A percentile compares a stretch with the other conserved stretches of the same genome.
Evolutionary conservation across 1,140 invertebrate genomes (phyloP).

Genomic region (Tetramorium simillimum): DNA sequence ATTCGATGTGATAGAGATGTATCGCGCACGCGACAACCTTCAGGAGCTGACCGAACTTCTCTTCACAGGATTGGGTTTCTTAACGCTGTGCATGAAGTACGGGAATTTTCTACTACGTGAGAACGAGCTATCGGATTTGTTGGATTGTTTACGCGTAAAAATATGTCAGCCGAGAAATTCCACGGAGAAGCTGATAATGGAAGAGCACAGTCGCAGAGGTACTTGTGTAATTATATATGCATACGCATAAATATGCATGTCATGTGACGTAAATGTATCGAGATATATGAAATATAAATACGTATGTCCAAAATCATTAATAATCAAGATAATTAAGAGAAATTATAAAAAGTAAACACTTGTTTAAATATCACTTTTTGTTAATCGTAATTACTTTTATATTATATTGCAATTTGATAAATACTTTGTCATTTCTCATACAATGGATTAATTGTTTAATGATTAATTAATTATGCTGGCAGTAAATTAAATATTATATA

Average conservation of each 20-base stretch:
- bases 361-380: constrained; percentile 1
- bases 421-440: neutral
- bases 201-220: constrained; percentile 36
- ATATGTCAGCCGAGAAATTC: constrained; percentile 36
- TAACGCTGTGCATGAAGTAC: constrained; percentile 41
- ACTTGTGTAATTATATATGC: neutral
- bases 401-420: neutral
- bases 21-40: neutral
- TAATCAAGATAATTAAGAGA: neutral
- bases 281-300: neutral
- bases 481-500: neutral
- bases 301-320: neutral
- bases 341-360: neutral
- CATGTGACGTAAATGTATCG: neutral
- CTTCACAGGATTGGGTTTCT: neutral
- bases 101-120: constrained; percentile 28
- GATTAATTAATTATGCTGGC: neutral
- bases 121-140: constrained; percentile 6
- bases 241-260: neutral
- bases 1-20: constrained; percentile 20
- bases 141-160: constrained; percentile 21
- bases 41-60: constrained; percentile 28
- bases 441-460: neutral
- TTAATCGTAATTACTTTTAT: neutral
- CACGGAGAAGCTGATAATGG: constrained; percentile 8